These are phyloP conservation scores for Cygnus atratus DNA, from an alignment of 2,113 vertebrate genomes.

Conservation along the genomic window DNA sequence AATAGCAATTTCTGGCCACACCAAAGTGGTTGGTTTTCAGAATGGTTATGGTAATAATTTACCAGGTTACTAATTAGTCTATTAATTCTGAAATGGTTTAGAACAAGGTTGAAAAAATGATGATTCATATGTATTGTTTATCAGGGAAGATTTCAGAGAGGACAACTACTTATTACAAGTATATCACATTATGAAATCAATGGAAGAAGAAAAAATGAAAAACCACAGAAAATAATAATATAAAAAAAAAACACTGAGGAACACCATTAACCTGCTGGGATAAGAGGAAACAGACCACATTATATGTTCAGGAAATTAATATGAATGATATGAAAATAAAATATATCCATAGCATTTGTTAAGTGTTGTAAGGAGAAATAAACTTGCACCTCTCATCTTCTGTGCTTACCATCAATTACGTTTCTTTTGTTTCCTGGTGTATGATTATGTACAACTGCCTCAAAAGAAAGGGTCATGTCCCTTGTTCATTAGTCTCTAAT, in stretches of 20 bases:
- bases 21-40: conserved; percentile 48
- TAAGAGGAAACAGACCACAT: background rate
- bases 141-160: conserved; percentile 28
- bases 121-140: conserved; percentile 64
- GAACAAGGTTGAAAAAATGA: conserved; percentile 65
- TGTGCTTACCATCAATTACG: background rate
- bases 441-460: background rate
- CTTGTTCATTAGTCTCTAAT: background rate
- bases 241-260: background rate
- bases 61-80: conserved; percentile 63
- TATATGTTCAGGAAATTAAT: background rate
- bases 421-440: background rate
- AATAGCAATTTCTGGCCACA: conserved; percentile 42
- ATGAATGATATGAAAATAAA: background rate
- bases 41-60: conserved; percentile 67
- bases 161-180: conserved; percentile 3
- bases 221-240: background rate
- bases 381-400: background rate
- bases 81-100: conserved; percentile 66
- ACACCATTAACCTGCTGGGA: background rate
- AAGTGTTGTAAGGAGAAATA: background rate
- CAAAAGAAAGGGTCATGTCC: background rate
- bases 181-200: background rate
- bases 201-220: background rate
- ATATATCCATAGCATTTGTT: background rate